These are phyloP conservation scores for Scomberomorus guttatus DNA, from an alignment of 2,797 vertebrate species.

Conservation along the genomic window DNA sequence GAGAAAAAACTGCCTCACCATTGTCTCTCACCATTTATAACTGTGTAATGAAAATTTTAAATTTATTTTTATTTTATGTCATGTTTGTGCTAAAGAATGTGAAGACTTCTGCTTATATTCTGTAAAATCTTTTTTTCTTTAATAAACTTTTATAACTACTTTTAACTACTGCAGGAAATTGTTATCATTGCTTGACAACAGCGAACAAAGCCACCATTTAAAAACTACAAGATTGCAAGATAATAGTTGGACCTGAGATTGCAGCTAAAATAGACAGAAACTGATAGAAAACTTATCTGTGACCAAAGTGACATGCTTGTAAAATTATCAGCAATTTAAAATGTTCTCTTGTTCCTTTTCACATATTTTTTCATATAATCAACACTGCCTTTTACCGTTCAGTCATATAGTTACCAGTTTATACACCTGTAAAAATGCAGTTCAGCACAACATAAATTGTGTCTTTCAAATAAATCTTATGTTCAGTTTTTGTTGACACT, in stretches of 20 bases:
- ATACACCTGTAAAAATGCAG: not conserved
- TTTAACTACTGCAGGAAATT: not conserved
- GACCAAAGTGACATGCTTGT: not conserved
- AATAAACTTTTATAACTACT: conserved; percentile 54
- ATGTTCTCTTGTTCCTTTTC: not conserved
- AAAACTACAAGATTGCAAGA: not conserved
- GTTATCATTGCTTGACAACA: not conserved
- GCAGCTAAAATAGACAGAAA: not conserved
- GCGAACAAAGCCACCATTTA: not conserved
- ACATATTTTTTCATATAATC: not conserved
- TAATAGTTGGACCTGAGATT: not conserved
- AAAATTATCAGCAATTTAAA: not conserved
- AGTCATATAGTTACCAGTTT: not conserved
- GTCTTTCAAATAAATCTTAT: not conserved
- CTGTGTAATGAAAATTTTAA: conserved; percentile 22
- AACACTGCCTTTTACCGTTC: not conserved
- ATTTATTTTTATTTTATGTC: conserved; percentile 31
- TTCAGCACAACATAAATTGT: not conserved
- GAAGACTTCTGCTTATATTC: not conserved
- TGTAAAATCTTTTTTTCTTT: conserved; percentile 31
- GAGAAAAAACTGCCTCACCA: too few species aligned
- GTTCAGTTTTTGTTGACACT: not conserved
- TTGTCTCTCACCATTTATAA: conserved; percentile 16
- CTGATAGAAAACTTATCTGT: not conserved
- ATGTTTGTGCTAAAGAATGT: conserved; percentile 4